Evolutionary conservation across 2,797 vertebrate species (phyloP).

Genomic region (Cyclura pinguis): DNA sequence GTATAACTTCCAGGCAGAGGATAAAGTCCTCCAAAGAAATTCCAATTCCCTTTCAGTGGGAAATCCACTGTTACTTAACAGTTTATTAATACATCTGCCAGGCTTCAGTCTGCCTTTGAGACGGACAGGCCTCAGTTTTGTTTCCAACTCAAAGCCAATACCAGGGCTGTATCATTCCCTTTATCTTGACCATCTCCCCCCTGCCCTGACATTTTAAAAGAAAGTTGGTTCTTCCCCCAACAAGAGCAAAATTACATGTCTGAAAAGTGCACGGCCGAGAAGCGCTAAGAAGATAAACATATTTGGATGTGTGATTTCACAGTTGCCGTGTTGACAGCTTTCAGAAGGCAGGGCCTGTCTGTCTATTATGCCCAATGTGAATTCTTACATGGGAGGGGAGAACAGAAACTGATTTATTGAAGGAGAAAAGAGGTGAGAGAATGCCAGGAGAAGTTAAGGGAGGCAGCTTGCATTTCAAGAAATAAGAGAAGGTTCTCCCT

Average conservation of each 20-base stretch:
- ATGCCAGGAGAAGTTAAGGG: slow-evolving; percentile 55
- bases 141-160: neutral
- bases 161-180: slow-evolving; percentile 23
- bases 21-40: neutral
- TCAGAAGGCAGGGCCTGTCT: slow-evolving; percentile 68
- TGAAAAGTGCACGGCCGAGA: slow-evolving; percentile 28
- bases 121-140: neutral
- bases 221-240: slow-evolving; percentile 67
- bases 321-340: slow-evolving; percentile 62
- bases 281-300: slow-evolving; percentile 67
- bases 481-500: slow-evolving; percentile 11
- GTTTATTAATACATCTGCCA: slow-evolving; percentile 17
- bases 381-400: slow-evolving; percentile 63
- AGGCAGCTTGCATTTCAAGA: slow-evolving; percentile 1
- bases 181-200: slow-evolving; percentile 56
- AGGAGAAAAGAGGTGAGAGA: slow-evolving; percentile 63
- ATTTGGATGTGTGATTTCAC: slow-evolving; percentile 75
- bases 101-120: neutral
- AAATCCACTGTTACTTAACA: neutral
- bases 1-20: neutral
- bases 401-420: slow-evolving; percentile 63
- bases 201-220: slow-evolving; percentile 66
- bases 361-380: slow-evolving; percentile 69
- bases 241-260: slow-evolving; percentile 53
- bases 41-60: accelerated